phyloP scores from a whole-genome alignment of 2,888 invertebrate species.

The Lasius platythorax region DNA sequence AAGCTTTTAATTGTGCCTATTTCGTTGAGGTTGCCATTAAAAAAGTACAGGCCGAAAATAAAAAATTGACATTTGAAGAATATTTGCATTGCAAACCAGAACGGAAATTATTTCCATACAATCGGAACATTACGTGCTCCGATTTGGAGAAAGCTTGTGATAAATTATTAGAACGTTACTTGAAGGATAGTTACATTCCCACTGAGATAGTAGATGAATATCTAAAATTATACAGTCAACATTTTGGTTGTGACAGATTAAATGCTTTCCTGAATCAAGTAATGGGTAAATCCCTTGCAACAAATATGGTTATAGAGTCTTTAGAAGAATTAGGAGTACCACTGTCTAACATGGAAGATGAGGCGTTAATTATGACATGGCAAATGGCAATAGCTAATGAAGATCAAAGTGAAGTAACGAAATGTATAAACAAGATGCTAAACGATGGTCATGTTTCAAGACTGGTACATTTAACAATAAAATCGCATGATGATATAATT shows the following conservation, averaged over 20 bases:
- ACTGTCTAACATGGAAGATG: conserved; percentile 74
- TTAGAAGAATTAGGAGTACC: conserved; percentile 75
- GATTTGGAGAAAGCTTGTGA: conserved; percentile 86
- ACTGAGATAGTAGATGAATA: conserved; percentile 84
- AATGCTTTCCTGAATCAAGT: conserved; percentile 80
- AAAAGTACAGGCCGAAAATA: conserved; percentile 84
- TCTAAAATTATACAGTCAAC: conserved; percentile 85
- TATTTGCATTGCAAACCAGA: conserved; percentile 85
- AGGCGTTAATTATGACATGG: conserved; percentile 80
- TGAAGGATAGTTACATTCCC: conserved; percentile 82
- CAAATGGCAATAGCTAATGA: conserved; percentile 78
- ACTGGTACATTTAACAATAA: conserved; percentile 81
- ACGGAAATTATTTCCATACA: conserved; percentile 75
- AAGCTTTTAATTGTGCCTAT: conserved; percentile 87
- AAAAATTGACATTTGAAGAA: conserved; percentile 85
- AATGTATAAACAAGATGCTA: conserved; percentile 81
- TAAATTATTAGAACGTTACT: conserved; percentile 85
- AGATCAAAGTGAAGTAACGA: conserved; percentile 75
- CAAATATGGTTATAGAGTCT: conserved; percentile 75
- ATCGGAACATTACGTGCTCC: conserved; percentile 65
- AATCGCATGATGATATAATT: conserved; percentile 67
- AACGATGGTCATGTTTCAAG: conserved; percentile 79
- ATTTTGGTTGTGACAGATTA: conserved; percentile 85
- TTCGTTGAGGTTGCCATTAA: conserved; percentile 88
- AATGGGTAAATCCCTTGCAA: conserved; percentile 74